phyloP scores from a whole-genome alignment of 1,140 invertebrate genomes.

The Glossosoma conforme region DNA sequence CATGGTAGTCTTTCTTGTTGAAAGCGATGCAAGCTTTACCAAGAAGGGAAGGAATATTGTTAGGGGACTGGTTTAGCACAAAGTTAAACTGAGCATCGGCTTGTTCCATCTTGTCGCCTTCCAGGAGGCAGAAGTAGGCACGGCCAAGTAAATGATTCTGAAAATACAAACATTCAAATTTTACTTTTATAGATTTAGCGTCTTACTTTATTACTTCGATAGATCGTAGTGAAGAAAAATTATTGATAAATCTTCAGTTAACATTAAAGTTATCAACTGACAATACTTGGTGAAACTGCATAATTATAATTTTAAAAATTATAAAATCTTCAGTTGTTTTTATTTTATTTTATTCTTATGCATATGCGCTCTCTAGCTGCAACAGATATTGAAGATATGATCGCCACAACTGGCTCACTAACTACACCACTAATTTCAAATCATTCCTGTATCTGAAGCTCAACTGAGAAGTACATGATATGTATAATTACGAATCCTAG shows the following conservation, averaged over 20 bases:
- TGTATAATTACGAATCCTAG: neutral
- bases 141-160: conserved; percentile 94
- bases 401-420: too few species aligned
- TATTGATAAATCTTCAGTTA: too few species aligned
- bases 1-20: conserved; percentile 89
- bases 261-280: too few species aligned
- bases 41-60: conserved; percentile 93
- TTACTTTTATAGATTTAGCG: too few species aligned
- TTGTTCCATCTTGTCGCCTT: conserved; percentile 99
- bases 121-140: conserved; percentile 96
- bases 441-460: too few species aligned
- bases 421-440: too few species aligned
- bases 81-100: conserved; percentile 99
- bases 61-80: conserved; percentile 91
- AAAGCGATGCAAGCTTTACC: conserved; percentile 98
- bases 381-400: too few species aligned
- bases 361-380: too few species aligned
- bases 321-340: neutral
- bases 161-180: conserved; percentile 23
- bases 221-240: too few species aligned
- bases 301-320: too few species aligned
- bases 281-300: too few species aligned
- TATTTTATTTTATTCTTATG: neutral
- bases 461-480: neutral
- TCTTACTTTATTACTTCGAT: too few species aligned